Evolutionary conservation across 23 tunicate species (phyloP).

Genomic region (Aplidium turbinatum): DNA sequence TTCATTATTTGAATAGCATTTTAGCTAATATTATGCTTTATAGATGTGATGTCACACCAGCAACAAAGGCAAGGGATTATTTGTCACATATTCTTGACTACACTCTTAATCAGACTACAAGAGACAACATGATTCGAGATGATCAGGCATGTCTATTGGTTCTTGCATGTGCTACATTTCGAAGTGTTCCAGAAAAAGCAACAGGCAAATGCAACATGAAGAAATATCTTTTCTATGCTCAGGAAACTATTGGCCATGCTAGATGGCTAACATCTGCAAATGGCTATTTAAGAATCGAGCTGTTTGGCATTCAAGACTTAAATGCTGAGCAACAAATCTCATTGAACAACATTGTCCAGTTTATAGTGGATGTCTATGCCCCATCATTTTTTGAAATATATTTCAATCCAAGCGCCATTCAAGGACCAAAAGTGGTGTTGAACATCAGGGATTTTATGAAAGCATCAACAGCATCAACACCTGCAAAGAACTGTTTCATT

Average conservation of each 20-base stretch:
- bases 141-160: conserved; percentile 14
- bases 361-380: neutral
- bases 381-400: conserved; percentile 4
- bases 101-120: neutral
- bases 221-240: conserved; percentile 7
- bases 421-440: conserved; percentile 16
- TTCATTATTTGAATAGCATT: too few relatives aligned
- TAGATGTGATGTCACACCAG: conserved; percentile 5
- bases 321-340: conserved; percentile 13
- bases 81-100: neutral
- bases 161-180: conserved; percentile 13
- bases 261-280: conserved; percentile 9
- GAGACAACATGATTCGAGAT: conserved; percentile 7
- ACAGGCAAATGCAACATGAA: conserved; percentile 11
- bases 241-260: conserved; percentile 10
- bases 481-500: neutral
- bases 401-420: neutral
- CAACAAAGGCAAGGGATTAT: neutral
- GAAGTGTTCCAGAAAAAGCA: neutral
- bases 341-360: conserved; percentile 2
- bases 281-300: conserved; percentile 3
- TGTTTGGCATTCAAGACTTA: conserved; percentile 6
- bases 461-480: neutral
- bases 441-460: neutral
- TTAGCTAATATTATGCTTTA: too few relatives aligned